Evolutionary conservation across 2,113 vertebrate species (phyloP).

Genomic region (Marmota flaviventris): DNA sequence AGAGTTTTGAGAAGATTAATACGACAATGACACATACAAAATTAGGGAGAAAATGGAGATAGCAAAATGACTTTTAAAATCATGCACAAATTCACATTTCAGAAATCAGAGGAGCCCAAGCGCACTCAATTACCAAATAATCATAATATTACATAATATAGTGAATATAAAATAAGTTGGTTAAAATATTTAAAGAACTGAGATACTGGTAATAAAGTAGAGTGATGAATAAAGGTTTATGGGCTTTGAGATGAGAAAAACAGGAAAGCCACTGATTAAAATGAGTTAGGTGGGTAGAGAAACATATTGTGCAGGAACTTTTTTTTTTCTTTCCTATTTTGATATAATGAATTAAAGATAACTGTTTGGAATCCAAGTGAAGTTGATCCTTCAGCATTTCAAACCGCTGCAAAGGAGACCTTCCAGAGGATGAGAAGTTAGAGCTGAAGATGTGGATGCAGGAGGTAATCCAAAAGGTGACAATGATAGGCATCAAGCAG

Average conservation of each 20-base stretch:
- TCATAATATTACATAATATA: background rate
- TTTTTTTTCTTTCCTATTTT: background rate
- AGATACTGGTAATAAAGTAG: background rate
- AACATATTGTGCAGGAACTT: background rate
- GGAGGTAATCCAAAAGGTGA: background rate
- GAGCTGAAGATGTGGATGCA: background rate
- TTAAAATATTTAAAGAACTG: background rate
- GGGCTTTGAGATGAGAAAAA: background rate
- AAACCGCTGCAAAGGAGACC: background rate
- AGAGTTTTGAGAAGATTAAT: background rate
- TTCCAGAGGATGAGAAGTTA: background rate
- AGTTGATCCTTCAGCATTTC: background rate
- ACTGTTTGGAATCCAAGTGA: background rate
- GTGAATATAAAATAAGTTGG: background rate
- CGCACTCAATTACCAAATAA: background rate
- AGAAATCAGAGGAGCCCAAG: background rate
- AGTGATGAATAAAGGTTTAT: background rate
- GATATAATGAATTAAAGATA: slow-evolving; percentile 4
- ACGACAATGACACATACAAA: background rate
- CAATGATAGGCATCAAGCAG: rapidly evolving
- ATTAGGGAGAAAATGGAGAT: background rate
- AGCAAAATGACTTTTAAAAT: background rate
- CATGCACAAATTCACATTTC: background rate
- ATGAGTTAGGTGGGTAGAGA: background rate
- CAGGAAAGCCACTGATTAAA: background rate